Conservation (phyloP, 2,113 vertebrate species). For the Rattus norvegicus region GRCr8 NC_086031.1:91512001-91512500, state of each 20-base stretch:
- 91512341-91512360: constrained; percentile 47
- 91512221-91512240: background rate
- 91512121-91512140: background rate
- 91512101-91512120: too few species aligned
- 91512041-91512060: background rate
- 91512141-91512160: background rate
- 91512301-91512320: constrained; percentile 49
- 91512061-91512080: background rate
- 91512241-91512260: background rate
- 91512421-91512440: constrained; percentile 69
- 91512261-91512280: background rate
- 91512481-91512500: constrained; percentile 58
- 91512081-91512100: background rate
- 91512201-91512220: background rate
- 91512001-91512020: background rate
- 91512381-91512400: constrained; percentile 64
- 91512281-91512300: background rate
- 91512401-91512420: constrained; percentile 72
- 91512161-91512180: background rate
- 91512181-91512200: background rate
- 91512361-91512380: constrained; percentile 27
- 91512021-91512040: background rate
- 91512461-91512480: constrained; percentile 66
- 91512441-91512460: constrained; percentile 65
- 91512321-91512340: constrained; percentile 56